Conservation (phyloP, 1,140 invertebrate species). For the Cataglyphis hispanica region DNA sequence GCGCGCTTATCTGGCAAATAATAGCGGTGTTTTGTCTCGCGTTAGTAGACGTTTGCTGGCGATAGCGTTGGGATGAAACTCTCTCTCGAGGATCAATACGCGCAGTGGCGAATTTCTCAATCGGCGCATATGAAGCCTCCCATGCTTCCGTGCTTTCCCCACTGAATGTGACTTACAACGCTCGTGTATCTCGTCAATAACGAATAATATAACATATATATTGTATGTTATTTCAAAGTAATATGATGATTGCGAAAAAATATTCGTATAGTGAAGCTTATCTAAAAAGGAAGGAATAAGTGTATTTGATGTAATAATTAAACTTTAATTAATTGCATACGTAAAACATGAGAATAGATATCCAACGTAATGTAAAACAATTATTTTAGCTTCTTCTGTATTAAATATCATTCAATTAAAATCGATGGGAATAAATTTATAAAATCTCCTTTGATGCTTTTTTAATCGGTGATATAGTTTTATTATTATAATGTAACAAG, state of each 20-base stretch:
- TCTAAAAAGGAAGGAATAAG: not conserved
- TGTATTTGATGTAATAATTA: not conserved
- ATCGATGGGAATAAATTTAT: not conserved
- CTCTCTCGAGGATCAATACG: constrained; percentile 43
- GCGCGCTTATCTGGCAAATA: constrained; percentile 34
- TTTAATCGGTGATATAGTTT: not conserved
- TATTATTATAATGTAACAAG: not conserved
- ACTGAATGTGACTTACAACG: not conserved
- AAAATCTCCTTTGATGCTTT: not conserved
- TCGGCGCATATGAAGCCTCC: constrained; percentile 21
- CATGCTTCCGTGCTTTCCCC: not conserved
- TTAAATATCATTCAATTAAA: not conserved
- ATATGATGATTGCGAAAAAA: too few species aligned
- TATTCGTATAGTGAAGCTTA: too few species aligned
- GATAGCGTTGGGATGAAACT: constrained; percentile 36
- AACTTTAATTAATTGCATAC: not conserved
- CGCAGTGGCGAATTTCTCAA: constrained; percentile 47
- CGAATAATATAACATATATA: not conserved
- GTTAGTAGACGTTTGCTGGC: constrained; percentile 22
- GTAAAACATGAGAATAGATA: not conserved
- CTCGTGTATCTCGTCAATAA: not conserved
- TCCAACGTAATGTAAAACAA: not conserved
- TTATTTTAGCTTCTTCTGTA: not conserved
- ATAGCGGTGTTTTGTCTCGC: constrained; percentile 24
- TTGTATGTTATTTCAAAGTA: not conserved